Percentiles rank a stretch among this genome's conserved stretches.
These are phyloP conservation scores for Leptopilina myrica DNA, from an alignment of 2,888 invertebrate species.

Conservation along the genomic window DNA sequence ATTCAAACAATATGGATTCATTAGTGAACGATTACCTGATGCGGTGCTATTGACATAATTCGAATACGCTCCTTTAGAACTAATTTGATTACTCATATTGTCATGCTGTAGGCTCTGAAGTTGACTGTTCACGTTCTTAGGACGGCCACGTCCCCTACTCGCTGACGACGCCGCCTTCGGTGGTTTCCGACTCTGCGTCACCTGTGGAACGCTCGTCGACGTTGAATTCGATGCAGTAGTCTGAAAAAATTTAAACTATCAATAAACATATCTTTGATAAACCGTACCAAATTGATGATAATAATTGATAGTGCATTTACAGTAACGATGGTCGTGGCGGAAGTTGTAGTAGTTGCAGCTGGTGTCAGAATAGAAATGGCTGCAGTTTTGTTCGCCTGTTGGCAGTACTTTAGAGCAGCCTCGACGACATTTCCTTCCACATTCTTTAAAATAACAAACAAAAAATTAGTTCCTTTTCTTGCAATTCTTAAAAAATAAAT, in stretches of 20 bases:
- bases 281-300: conserved; percentile 35
- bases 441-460: conserved; percentile 64
- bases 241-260: conserved; percentile 46
- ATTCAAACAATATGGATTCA: conserved; percentile 70
- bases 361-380: conserved; percentile 69
- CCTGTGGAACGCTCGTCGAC: conserved; percentile 58
- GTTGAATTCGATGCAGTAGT: conserved; percentile 52
- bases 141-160: conserved; percentile 78
- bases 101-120: conserved; percentile 60
- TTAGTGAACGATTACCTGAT: conserved; percentile 60
- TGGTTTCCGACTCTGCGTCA: conserved; percentile 61
- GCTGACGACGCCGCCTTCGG: conserved; percentile 56
- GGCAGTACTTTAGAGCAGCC: conserved; percentile 84
- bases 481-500: background rate
- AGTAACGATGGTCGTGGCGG: conserved; percentile 60
- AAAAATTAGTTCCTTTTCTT: background rate
- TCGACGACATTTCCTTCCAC: conserved; percentile 83
- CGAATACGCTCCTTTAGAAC: conserved; percentile 61
- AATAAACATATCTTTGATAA: background rate
- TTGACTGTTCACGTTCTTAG: conserved; percentile 75
- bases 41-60: conserved; percentile 64
- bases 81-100: conserved; percentile 64
- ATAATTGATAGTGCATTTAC: conserved; percentile 53
- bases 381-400: conserved; percentile 81
- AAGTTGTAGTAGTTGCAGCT: conserved; percentile 47